Evolutionary conservation across 2,888 invertebrate species (phyloP), one percentile per base, ranked within the genome.

Genomic region (Silvanus unidentatus): DNA sequence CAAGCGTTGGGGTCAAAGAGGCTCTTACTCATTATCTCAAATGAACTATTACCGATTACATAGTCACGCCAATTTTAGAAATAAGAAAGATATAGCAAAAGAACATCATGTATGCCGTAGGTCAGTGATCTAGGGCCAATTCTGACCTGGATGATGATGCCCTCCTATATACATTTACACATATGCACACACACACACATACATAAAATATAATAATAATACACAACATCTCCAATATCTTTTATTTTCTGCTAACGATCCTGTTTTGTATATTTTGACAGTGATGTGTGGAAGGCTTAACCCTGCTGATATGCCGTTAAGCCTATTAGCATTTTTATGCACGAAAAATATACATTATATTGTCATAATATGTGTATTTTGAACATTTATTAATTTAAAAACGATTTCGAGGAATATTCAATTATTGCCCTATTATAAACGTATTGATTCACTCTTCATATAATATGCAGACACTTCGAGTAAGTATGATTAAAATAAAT

Each of bases 21-120:
- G 42, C 40, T 34, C 36, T 38, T 29, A 30, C 49, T 49, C 44
- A 51, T 49, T 51, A 49, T 36, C 37, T 48, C 42, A 45, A 45
- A 50, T 49, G 49, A 49, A 43, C 49, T 49, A 52, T 50, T 45
- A 45, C 48, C 40, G 49, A 45, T 44, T 30, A 35, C 39, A 41
- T 15, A 40, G 42, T 48, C 50, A 51, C 42, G 50, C 39, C 28
- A 48, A 32, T 41, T 39, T 40, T 40, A 37, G 40, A 47, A 43
- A 45, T 44, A 40, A 43, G 35, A 40, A 39, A 39, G 42, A 36
- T 39, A 44, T 46, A 43, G 40, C 32, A 30, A n/a, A n/a, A n/a
- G n/a, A n/a, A n/a, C n/a, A 39, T 12, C 43, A 43, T 43, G 43
- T 35, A 39, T 41, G 41, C 35, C 34, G 46, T 48, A 44, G 49